Conservation (phyloP, 2,797 vertebrate genomes). For the Eurystomus glaucurus region DNA sequence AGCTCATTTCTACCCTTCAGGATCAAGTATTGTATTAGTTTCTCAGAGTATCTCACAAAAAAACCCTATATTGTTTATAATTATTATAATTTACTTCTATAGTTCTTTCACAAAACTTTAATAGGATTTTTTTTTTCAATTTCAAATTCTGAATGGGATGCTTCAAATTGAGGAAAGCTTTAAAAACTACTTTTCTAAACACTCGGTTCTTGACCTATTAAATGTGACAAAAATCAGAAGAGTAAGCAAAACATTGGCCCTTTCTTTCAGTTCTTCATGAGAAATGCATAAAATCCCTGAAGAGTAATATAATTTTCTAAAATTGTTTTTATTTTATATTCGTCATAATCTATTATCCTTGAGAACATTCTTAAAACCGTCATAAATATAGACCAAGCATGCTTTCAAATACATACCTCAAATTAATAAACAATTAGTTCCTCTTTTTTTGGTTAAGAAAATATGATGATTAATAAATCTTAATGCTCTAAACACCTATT, state of each 20-base stretch:
- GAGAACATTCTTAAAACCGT: not conserved
- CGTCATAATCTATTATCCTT: not conserved
- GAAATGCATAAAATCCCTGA: not conserved
- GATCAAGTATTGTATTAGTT: not conserved
- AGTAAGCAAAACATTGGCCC: not conserved
- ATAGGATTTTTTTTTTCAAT: accelerated
- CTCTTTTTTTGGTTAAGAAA: not conserved
- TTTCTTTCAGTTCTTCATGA: not conserved
- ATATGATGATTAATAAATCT: not conserved
- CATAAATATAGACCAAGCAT: not conserved
- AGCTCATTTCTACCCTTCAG: not conserved
- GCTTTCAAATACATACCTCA: not conserved
- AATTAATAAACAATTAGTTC: not conserved
- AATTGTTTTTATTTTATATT: not conserved
- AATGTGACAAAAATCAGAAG: not conserved
- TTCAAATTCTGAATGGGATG: not conserved
- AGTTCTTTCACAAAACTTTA: not conserved
- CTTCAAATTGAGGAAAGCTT: not conserved
- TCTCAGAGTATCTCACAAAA: not conserved
- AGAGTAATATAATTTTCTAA: not conserved
- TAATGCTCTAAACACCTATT: not conserved
- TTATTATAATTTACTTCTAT: not conserved
- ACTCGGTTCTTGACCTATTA: not conserved
- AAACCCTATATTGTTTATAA: not conserved
- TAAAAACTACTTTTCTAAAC: not conserved